These are phyloP conservation scores for Jaculus jaculus DNA, from an alignment of 2,113 vertebrate genomes.

Conservation along the genomic window DNA sequence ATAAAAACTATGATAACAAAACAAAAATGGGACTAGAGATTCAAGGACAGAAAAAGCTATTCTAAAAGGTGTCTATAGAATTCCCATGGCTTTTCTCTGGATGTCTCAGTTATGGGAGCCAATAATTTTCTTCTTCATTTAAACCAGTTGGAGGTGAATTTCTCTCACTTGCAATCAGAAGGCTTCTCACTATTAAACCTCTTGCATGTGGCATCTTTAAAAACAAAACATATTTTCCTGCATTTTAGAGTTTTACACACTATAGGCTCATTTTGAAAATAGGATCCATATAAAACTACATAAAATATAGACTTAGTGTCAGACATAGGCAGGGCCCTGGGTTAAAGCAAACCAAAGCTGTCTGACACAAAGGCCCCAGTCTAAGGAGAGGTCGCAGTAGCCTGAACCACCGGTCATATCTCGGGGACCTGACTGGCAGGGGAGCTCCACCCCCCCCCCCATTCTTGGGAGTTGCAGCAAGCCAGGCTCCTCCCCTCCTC, in stretches of 20 bases:
- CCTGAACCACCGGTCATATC: no score
- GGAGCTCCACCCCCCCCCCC: no score
- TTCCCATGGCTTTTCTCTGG: neutral
- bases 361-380: no score
- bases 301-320: neutral
- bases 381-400: no score
- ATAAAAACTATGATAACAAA: neutral
- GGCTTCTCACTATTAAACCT: neutral
- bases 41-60: no score
- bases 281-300: neutral
- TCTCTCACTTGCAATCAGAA: neutral
- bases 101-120: neutral
- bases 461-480: no score
- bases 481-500: no score
- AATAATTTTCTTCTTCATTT: neutral
- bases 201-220: neutral
- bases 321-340: no score
- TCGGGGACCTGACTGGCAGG: no score
- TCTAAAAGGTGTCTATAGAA: neutral
- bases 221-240: neutral
- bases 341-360: no score
- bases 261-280: neutral
- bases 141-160: neutral
- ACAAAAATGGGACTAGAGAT: neutral
- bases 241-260: slow-evolving; percentile 11